phyloP scores from a whole-genome alignment of 2,888 invertebrate species.

The Sepiola atlantica region DNA sequence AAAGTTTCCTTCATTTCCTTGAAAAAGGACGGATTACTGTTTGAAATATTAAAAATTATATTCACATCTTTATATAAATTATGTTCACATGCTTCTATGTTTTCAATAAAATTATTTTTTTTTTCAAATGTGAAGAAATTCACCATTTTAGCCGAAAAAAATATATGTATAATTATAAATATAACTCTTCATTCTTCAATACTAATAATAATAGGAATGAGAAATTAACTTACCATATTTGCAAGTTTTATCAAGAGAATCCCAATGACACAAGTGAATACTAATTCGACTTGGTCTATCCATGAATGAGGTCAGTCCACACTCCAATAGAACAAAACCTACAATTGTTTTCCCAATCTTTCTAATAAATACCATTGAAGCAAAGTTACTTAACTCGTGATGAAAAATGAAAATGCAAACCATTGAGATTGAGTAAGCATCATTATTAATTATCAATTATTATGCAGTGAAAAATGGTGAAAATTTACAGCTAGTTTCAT shows the following conservation, averaged over 20 bases:
- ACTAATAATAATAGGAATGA: not conserved
- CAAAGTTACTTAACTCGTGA: not conserved
- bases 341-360: not conserved
- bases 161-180: no score
- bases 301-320: not conserved
- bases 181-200: not conserved
- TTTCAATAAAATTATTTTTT: no score
- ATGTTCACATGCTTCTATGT: no score
- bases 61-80: no score
- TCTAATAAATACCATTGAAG: not conserved
- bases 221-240: slow-evolving; percentile 39
- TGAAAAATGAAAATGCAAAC: not conserved
- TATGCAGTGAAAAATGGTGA: not conserved
- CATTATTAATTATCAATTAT: no score
- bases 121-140: no score
- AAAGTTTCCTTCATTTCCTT: no score
- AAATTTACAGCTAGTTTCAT: not conserved
- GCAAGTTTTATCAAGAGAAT: slow-evolving; percentile 36
- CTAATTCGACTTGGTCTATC: not conserved
- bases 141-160: no score
- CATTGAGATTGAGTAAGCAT: not conserved
- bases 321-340: not conserved
- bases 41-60: no score
- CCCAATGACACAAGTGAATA: slow-evolving; percentile 35
- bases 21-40: no score